Conservation (phyloP, 2,888 invertebrate genomes). For the Trimorus sp. region DNA sequence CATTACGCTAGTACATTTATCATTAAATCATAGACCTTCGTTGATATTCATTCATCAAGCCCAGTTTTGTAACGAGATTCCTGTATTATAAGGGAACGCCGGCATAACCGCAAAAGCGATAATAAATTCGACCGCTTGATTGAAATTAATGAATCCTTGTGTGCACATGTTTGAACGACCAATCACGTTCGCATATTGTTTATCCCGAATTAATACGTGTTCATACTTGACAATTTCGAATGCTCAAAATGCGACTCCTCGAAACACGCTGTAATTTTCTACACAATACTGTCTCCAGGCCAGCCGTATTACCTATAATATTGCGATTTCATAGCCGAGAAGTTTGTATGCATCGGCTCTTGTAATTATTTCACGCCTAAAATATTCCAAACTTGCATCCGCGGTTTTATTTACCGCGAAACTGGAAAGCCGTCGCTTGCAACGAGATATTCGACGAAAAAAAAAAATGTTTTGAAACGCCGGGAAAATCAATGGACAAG, state of each 20-base stretch:
- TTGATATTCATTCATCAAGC: conserved; percentile 64
- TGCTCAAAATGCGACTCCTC: conserved; percentile 28
- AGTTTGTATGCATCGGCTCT: neutral
- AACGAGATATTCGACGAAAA: too few relatives aligned
- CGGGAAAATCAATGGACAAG: too few relatives aligned
- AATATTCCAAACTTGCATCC: too few relatives aligned
- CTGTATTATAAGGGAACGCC: conserved; percentile 58
- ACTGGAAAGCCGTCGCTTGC: too few relatives aligned
- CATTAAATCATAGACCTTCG: conserved; percentile 55
- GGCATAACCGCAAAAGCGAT: conserved; percentile 62
- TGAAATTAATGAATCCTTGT: conserved; percentile 62
- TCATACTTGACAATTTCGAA: conserved; percentile 44
- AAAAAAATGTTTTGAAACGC: too few relatives aligned
- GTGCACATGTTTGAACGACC: conserved; percentile 50
- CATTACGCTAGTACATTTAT: conserved; percentile 61
- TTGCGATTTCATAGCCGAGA: conserved; percentile 2
- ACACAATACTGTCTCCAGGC: conserved; percentile 20
- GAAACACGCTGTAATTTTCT: conserved; percentile 28
- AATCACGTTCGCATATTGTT: conserved; percentile 58
- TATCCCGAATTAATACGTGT: conserved; percentile 56
- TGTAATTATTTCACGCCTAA: neutral
- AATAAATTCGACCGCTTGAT: conserved; percentile 64
- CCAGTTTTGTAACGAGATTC: conserved; percentile 63
- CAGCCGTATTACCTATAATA: conserved; percentile 6
- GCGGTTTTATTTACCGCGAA: too few relatives aligned